Conservation (phyloP, 2,113 vertebrate species). For the Oxygymnocypris stewartii region DNA sequence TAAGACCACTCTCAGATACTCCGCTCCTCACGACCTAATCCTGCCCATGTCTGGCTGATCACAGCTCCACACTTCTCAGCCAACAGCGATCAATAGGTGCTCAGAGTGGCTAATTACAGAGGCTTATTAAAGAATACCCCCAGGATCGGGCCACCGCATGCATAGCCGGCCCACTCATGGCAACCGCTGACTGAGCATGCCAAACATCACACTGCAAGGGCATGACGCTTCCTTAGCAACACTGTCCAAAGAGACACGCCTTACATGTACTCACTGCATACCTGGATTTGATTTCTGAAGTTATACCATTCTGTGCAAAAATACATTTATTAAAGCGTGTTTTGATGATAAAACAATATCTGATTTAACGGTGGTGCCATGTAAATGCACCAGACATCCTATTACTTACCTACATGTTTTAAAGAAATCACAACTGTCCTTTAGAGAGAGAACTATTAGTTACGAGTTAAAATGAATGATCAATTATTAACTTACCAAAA, state of each 20-base stretch:
- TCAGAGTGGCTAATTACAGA: conserved; percentile 65
- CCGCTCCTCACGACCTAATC: conserved; percentile 56
- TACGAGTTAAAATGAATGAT: neutral
- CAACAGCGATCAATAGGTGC: conserved; percentile 67
- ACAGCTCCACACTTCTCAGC: conserved; percentile 58
- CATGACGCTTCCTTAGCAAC: conserved; percentile 66
- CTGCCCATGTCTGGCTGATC: conserved; percentile 61
- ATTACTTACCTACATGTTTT: neutral
- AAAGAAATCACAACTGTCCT: neutral
- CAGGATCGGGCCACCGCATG: conserved; percentile 57
- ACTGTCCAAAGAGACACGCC: neutral
- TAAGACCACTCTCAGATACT: conserved; percentile 55
- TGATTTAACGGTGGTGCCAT: neutral
- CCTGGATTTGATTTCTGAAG: neutral
- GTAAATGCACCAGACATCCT: neutral
- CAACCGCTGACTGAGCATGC: conserved; percentile 68
- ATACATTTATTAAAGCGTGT: neutral
- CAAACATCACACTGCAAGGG: conserved; percentile 54
- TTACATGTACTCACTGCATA: neutral
- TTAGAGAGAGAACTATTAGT: neutral
- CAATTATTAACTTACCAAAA: neutral
- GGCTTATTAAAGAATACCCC: conserved; percentile 67
- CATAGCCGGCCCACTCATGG: conserved; percentile 57
- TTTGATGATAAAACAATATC: neutral
- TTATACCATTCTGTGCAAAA: conserved; percentile 5